These are phyloP conservation scores for Leptopilina syphax DNA, from an alignment of 2,888 invertebrate species.

Conservation along the genomic window DNA sequence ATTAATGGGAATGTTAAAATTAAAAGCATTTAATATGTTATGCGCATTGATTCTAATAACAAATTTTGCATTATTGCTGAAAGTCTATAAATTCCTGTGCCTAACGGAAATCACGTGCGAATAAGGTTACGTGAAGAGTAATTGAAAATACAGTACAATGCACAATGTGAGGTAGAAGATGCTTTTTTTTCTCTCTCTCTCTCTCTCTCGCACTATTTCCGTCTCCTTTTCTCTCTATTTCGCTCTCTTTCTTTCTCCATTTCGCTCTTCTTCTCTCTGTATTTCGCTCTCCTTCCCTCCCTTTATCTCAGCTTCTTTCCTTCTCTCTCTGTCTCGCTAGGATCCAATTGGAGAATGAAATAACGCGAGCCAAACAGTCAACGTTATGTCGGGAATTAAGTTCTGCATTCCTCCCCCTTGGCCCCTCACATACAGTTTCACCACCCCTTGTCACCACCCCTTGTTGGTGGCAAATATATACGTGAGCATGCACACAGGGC, in stretches of 20 bases:
- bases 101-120: not conserved
- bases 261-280: no score
- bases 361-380: constrained; percentile 25
- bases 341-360: constrained; percentile 23
- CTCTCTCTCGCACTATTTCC: no score
- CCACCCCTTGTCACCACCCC: constrained; percentile 12
- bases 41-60: not conserved
- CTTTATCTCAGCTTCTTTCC: no score
- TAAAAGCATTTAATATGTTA: not conserved
- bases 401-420: constrained; percentile 1
- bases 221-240: no score
- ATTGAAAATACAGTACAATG: constrained; percentile 28
- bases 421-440: not conserved
- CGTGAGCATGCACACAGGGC: constrained; percentile 29
- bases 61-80: not conserved
- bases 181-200: not conserved
- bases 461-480: constrained; percentile 25
- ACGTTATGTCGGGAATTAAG: constrained; percentile 37
- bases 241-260: not conserved
- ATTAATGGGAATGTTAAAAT: not conserved
- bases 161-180: not conserved
- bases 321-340: not conserved
- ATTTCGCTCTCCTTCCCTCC: no score
- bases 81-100: constrained; percentile 9
- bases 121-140: constrained; percentile 13